Evolutionary conservation across 2,888 invertebrate species (phyloP), one percentile per base, ranked within the genome.

Genomic region (Coleophora deauratella): DNA sequence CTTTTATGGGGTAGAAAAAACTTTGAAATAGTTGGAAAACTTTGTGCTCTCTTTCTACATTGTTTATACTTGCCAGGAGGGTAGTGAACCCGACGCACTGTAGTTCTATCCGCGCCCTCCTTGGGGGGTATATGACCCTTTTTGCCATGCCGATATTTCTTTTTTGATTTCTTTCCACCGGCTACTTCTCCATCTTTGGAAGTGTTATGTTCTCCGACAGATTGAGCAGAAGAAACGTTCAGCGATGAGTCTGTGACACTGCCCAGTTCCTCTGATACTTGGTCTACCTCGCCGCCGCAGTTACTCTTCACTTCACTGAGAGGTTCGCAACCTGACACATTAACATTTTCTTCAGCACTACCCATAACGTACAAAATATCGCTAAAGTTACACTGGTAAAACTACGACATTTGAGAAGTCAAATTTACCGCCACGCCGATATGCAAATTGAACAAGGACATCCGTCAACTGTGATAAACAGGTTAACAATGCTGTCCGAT

Each of bases 1-100:
- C 92, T 88, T 59, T 93, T 93, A 56, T 91, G 89, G 0, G 92
- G 91, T 37, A 92, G 86, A 66, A 91, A 91, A 70, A 91, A 91
- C 66, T 94, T 94, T 2, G 91, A 91, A 54, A 89, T 86, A 14
- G 88, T 86, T 21, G 89, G 88, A 56, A 91, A 91, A 61, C 89
- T 90, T 64, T 91, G 91, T 33, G 90, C 86, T 36, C 93, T 87
- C 69, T 93, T 93, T 28, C 92, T 84, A 30, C 72, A 76, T 68
- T 74, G 84, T 60, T 72, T 88, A 57, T 74, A 86, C 54, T 85
- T 87, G 37, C 75, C 66, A 42, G 72, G 76, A 58, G 72, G 68
- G 47, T 84, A 80, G 47, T 82, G 77, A 14, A 79, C 65, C 46
- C 85, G 65, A n/a, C 86, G 67, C 31, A 81, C 54, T 9, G 70